These are phyloP conservation scores for Nerophis lumbriciformis DNA, from an alignment of 2,113 vertebrate species.

Conservation along the genomic window DNA sequence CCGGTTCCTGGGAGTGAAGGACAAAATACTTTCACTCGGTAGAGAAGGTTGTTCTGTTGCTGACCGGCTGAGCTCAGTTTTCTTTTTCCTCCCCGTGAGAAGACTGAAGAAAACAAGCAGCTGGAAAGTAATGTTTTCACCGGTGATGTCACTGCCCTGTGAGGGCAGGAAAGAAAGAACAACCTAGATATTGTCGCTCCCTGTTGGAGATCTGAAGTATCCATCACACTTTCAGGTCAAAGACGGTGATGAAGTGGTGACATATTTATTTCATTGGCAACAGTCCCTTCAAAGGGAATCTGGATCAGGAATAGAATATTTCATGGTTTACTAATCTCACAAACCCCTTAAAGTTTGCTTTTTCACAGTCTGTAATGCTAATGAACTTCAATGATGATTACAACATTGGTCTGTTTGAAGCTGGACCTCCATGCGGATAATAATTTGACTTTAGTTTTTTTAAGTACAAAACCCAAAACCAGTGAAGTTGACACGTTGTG, in stretches of 20 bases:
- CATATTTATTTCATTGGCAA: neutral
- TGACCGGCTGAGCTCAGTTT: slow-evolving; percentile 53
- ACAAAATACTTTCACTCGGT: slow-evolving; percentile 37
- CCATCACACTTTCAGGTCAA: neutral
- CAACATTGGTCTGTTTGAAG: neutral
- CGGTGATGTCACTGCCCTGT: slow-evolving; percentile 58
- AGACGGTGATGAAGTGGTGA: neutral
- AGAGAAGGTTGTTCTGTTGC: slow-evolving; percentile 43
- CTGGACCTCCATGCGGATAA: neutral
- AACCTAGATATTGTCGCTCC: slow-evolving; percentile 43
- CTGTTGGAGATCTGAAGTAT: slow-evolving; percentile 14
- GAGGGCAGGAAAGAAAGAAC: slow-evolving; percentile 47
- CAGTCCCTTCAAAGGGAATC: slow-evolving; percentile 13
- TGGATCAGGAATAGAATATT: neutral
- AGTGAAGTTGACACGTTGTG: no score
- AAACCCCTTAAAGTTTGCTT: neutral
- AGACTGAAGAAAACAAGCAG: slow-evolving; percentile 61
- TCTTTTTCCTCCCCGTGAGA: slow-evolving; percentile 53
- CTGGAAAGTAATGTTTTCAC: slow-evolving; percentile 64
- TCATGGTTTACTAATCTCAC: neutral
- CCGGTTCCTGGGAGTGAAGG: slow-evolving; percentile 49
- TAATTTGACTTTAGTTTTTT: neutral
- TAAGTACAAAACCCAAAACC: neutral
- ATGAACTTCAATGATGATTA: neutral
- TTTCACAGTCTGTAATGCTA: neutral